phyloP scores from a whole-genome alignment of 2,888 invertebrate species.

The Phyllotreta cruciferae region DNA sequence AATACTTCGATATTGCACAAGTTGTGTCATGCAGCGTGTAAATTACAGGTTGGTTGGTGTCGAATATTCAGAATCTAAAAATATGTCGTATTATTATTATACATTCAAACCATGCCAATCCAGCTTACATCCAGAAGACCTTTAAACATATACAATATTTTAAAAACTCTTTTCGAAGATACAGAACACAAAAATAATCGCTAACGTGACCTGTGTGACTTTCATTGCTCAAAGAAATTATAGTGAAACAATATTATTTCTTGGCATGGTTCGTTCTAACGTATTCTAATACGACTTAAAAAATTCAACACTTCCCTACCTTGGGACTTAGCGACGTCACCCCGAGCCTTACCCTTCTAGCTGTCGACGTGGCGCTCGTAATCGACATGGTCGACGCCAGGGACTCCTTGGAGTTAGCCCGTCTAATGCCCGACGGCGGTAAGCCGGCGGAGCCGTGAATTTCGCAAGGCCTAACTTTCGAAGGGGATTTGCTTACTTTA shows the following conservation, averaged over 20 bases:
- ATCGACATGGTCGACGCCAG: constrained; percentile 67
- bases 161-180: too few species aligned
- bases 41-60: constrained; percentile 50
- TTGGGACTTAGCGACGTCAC: constrained; percentile 71
- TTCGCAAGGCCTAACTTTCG: constrained; percentile 72
- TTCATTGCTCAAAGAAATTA: too few species aligned
- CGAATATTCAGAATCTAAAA: constrained; percentile 27
- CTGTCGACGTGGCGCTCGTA: constrained; percentile 60
- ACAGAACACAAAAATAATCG: constrained; percentile 1
- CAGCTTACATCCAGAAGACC: not conserved
- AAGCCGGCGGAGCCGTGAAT: constrained; percentile 62
- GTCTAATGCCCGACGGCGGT: constrained; percentile 66
- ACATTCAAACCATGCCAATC: constrained; percentile 32
- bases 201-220: too few species aligned
- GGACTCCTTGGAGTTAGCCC: constrained; percentile 85
- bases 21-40: constrained; percentile 9
- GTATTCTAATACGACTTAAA: not conserved
- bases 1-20: not conserved
- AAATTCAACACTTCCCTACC: constrained; percentile 63
- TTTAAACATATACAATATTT: not conserved
- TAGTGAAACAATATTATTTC: too few species aligned
- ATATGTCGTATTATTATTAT: constrained; percentile 13
- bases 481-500: constrained; percentile 88
- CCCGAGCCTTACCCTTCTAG: constrained; percentile 80
- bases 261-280: constrained; percentile 28